These are phyloP conservation scores for Nycticorax nycticorax DNA, from an alignment of 2,113 vertebrate species.

Conservation along the genomic window DNA sequence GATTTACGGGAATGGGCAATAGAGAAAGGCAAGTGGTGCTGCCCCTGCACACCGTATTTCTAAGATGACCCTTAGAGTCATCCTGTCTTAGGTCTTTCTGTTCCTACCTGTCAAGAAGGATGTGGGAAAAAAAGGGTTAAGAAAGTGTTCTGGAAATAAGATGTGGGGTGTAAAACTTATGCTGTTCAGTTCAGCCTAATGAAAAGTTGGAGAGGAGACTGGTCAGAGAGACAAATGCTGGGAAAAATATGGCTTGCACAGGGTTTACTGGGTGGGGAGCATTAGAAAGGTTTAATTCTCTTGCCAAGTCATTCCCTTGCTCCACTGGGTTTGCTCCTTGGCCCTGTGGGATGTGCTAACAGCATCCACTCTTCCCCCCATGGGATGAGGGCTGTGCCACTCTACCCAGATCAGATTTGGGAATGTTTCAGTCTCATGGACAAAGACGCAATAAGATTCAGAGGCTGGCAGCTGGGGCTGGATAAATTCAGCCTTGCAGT, in stretches of 20 bases:
- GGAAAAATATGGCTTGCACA: background rate
- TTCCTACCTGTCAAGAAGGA: background rate
- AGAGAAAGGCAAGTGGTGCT: background rate
- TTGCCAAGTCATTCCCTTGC: background rate
- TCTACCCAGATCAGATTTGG: background rate
- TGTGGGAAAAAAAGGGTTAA: background rate
- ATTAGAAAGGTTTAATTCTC: background rate
- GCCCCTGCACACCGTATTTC: background rate
- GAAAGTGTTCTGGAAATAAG: background rate
- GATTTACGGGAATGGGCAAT: background rate
- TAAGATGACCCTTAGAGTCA: background rate
- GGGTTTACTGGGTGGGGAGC: background rate
- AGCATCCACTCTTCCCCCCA: background rate
- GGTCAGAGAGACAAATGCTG: background rate
- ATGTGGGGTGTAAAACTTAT: background rate
- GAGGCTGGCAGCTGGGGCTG: background rate
- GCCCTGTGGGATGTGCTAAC: background rate
- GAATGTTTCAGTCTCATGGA: background rate
- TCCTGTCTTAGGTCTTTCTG: background rate
- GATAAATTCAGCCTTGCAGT: background rate
- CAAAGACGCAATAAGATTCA: background rate
- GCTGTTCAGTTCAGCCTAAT: background rate
- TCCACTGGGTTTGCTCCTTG: background rate
- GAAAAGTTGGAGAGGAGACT: background rate
- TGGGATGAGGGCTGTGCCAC: background rate